A percentile compares a stretch with the other conserved stretches of the same genome.
Evolutionary conservation across 2,113 vertebrate species (phyloP).

Genomic region (Megaceryle maxima): DNA sequence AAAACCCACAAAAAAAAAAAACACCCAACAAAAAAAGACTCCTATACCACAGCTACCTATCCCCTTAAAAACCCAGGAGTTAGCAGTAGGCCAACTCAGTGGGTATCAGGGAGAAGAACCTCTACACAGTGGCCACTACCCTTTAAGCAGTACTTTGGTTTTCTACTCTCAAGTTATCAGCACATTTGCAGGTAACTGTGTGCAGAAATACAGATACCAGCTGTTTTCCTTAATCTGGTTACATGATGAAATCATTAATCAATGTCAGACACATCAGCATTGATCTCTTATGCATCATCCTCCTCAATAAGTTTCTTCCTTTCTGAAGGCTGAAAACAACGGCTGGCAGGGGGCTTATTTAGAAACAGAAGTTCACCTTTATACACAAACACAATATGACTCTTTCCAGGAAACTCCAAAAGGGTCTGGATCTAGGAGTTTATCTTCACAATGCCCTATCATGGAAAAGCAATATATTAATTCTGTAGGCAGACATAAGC

Average conservation of each 20-base stretch:
- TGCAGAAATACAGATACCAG: constrained; percentile 56
- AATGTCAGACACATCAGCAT: constrained; percentile 70
- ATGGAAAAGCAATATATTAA: constrained; percentile 28
- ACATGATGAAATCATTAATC: constrained; percentile 72
- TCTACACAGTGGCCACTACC: not conserved
- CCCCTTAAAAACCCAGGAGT: not conserved
- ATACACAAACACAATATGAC: constrained; percentile 12
- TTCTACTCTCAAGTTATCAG: constrained; percentile 15
- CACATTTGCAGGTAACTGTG: constrained; percentile 10
- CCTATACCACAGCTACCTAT: not conserved
- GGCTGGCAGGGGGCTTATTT: not conserved
- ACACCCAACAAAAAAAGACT: not conserved
- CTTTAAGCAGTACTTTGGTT: not conserved
- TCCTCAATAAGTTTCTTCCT: constrained; percentile 74
- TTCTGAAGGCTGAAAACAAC: constrained; percentile 14
- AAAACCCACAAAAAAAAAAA: too few relatives aligned
- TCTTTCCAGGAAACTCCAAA: not conserved
- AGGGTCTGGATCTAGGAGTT: not conserved
- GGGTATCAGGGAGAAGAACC: not conserved
- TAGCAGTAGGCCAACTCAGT: not conserved
- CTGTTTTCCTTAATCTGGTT: constrained; percentile 69
- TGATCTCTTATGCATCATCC: constrained; percentile 58
- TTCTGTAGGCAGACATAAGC: not conserved
- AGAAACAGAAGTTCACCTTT: constrained; percentile 75
- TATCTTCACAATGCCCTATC: not conserved